Percentiles rank a stretch among this genome's conserved stretches.
Evolutionary conservation across 2,888 invertebrate genomes (phyloP).

Genomic region (Caenorhabditis sulstoni): DNA sequence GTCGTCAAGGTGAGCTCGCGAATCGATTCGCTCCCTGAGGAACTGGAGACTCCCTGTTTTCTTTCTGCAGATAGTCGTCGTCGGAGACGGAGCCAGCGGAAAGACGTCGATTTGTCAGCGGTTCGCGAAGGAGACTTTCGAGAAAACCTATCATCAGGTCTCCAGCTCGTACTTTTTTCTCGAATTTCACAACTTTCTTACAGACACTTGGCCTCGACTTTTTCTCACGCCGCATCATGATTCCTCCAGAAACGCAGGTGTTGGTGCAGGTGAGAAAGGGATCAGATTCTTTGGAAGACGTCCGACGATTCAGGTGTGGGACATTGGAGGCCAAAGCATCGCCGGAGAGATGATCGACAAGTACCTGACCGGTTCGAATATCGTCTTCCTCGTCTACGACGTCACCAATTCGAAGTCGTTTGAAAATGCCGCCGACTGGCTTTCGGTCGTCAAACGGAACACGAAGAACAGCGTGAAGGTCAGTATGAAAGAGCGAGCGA

Average conservation of each 20-base stretch:
- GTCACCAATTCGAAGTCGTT: conserved; percentile 89
- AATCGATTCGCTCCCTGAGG: background rate
- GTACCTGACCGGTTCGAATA: conserved; percentile 82
- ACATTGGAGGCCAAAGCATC: conserved; percentile 89
- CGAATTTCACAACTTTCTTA: no score
- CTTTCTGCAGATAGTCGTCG: conserved; percentile 81
- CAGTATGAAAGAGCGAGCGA: background rate
- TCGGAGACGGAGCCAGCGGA: conserved; percentile 89
- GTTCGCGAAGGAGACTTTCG: conserved; percentile 86
- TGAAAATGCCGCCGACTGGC: conserved; percentile 87
- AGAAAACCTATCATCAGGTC: conserved; percentile 83
- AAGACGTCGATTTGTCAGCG: conserved; percentile 84
- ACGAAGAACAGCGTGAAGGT: conserved; percentile 75
- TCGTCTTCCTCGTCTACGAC: conserved; percentile 89
- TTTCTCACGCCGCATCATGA: conserved; percentile 85
- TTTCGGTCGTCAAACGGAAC: conserved; percentile 82
- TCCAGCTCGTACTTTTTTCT: no score
- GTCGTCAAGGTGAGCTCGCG: conserved; percentile 40
- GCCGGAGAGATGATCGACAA: conserved; percentile 88
- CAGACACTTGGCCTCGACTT: conserved; percentile 87
- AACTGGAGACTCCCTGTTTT: background rate
- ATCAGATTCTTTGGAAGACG: background rate
- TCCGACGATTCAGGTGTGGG: conserved; percentile 86
- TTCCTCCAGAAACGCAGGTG: conserved; percentile 83
- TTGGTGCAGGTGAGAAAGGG: conserved; percentile 79